These are phyloP conservation scores for Dryococelus australis DNA, from an alignment of 2,888 invertebrate genomes.

Conservation along the genomic window DNA sequence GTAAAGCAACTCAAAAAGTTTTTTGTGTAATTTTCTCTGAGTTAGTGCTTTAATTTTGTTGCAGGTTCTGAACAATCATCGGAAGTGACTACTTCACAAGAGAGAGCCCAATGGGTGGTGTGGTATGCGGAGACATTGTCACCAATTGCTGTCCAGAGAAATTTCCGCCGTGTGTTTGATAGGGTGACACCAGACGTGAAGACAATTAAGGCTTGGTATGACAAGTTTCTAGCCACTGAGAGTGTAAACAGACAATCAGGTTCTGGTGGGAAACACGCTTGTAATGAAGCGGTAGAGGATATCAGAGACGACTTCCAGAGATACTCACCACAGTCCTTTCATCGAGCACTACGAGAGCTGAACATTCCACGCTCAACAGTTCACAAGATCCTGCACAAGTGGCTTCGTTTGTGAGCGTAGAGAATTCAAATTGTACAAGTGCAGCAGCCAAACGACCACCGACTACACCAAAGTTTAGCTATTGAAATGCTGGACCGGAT, in stretches of 20 bases:
- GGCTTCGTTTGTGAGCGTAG: background rate
- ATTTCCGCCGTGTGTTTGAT: background rate
- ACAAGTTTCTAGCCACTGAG: conserved; percentile 17
- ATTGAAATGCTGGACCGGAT: conserved; percentile 13
- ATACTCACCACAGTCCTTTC: background rate
- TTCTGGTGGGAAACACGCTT: too few species aligned
- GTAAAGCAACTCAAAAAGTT: background rate
- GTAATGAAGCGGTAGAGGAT: too few species aligned
- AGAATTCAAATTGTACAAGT: background rate
- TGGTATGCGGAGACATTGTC: background rate
- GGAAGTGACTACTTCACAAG: background rate
- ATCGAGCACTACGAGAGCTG: background rate
- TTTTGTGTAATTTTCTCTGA: background rate
- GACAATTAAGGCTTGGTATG: conserved; percentile 26
- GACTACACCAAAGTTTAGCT: background rate
- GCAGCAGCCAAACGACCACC: background rate
- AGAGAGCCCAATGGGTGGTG: too few species aligned
- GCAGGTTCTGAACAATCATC: background rate
- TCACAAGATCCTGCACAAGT: background rate
- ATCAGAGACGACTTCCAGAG: background rate
- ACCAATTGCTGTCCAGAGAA: background rate
- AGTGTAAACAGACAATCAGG: too few species aligned
- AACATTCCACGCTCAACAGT: conserved; percentile 12
- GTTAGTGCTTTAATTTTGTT: background rate
- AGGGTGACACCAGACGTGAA: background rate